These are phyloP conservation scores for Sphaerophoria taeniata DNA, from an alignment of 2,888 invertebrate genomes.

Conservation along the genomic window DNA sequence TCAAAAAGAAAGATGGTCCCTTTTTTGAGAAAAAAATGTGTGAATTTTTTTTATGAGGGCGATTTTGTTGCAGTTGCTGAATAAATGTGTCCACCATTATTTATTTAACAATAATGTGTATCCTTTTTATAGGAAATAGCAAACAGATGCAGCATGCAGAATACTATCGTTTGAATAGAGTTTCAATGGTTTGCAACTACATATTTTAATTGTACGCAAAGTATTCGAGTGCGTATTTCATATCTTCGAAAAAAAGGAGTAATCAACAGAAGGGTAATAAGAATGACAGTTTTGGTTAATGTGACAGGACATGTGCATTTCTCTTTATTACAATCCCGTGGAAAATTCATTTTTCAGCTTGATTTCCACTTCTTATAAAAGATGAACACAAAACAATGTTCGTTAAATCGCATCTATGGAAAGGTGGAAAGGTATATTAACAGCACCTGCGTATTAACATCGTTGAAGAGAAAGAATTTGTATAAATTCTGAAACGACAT, in stretches of 20 bases:
- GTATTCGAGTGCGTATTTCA: conserved; percentile 37
- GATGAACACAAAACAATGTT: too few species aligned
- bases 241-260: conserved; percentile 63
- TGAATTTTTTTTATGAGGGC: conserved; percentile 47
- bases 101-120: conserved; percentile 63
- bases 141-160: conserved; percentile 57
- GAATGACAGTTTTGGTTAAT: conserved; percentile 51
- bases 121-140: conserved; percentile 64
- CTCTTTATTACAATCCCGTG: neutral
- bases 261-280: conserved; percentile 57
- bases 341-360: conserved; percentile 42
- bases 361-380: conserved; percentile 29
- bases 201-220: conserved; percentile 66
- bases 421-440: neutral
- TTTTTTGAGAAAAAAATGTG: conserved; percentile 48
- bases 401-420: too few species aligned
- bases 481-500: too few species aligned
- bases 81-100: conserved; percentile 61
- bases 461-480: conserved; percentile 31
- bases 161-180: conserved; percentile 11
- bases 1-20: conserved; percentile 42
- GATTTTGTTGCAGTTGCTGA: conserved; percentile 65
- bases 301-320: conserved; percentile 64
- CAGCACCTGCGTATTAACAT: conserved; percentile 56
- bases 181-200: conserved; percentile 34